phyloP scores from a whole-genome alignment of 2,113 vertebrate genomes.

The Phaethornis superciliosus region DNA sequence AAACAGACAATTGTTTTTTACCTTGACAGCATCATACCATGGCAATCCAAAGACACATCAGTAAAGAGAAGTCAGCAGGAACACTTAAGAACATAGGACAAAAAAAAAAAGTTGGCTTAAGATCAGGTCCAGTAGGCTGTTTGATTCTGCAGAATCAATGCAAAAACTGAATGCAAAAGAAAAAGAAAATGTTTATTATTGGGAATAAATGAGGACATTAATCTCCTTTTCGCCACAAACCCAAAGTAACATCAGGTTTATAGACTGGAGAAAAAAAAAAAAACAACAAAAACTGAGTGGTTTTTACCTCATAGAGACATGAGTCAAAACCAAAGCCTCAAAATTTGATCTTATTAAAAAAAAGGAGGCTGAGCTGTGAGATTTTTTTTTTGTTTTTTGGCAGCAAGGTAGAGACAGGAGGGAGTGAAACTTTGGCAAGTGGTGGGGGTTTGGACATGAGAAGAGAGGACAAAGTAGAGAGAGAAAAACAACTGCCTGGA shows the following conservation, averaged over 20 bases:
- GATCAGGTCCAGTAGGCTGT: not conserved
- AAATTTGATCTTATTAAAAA: slow-evolving; percentile 24
- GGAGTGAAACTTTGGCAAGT: not conserved
- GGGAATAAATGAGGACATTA: not conserved
- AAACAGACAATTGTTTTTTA: not conserved
- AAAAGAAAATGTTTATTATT: not conserved
- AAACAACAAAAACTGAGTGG: not conserved
- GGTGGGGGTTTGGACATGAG: not conserved
- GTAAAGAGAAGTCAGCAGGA: slow-evolving; percentile 21
- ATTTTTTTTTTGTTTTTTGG: slow-evolving; percentile 42
- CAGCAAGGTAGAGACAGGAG: not conserved
- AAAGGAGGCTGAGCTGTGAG: not conserved
- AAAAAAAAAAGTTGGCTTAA: not conserved
- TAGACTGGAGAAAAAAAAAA: not conserved
- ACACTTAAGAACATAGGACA: not conserved
- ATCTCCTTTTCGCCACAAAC: slow-evolving; percentile 29
- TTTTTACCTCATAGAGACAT: slow-evolving; percentile 46
- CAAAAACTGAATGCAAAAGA: not conserved
- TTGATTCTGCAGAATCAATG: not conserved
- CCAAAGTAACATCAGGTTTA: not conserved
- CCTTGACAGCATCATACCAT: not conserved
- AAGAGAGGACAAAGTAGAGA: slow-evolving; percentile 25
- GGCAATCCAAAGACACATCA: not conserved
- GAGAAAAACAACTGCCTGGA: slow-evolving; percentile 36
- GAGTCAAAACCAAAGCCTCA: slow-evolving; percentile 47